These are phyloP conservation scores for Myzus persicae DNA, from an alignment of 1,140 invertebrate species.

Conservation along the genomic window DNA sequence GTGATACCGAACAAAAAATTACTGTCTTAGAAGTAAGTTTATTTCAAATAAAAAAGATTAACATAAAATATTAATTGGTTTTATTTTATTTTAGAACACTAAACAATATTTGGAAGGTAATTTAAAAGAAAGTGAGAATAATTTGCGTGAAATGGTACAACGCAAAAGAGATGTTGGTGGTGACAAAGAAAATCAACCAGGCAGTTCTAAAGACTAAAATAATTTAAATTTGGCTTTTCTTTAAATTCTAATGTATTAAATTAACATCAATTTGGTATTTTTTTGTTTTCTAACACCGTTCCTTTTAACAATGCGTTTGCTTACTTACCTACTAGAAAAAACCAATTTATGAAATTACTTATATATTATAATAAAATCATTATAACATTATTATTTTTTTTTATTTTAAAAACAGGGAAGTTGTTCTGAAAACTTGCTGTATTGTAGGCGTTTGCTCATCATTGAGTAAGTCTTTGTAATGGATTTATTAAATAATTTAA, in stretches of 20 bases:
- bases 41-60: neutral
- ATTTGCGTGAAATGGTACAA: constrained; percentile 83
- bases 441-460: neutral
- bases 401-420: neutral
- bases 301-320: neutral
- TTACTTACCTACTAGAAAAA: neutral
- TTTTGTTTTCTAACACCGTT: neutral
- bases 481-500: neutral
- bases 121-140: constrained; percentile 85
- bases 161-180: constrained; percentile 69
- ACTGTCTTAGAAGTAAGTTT: constrained; percentile 72
- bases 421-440: neutral
- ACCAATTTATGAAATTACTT: neutral
- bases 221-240: neutral
- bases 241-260: neutral
- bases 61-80: constrained; percentile 18
- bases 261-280: neutral
- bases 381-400: neutral
- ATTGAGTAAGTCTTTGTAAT: neutral
- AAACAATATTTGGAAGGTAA: constrained; percentile 80
- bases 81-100: constrained; percentile 68
- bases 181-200: constrained; percentile 50
- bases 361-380: neutral
- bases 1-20: constrained; percentile 74
- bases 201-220: constrained; percentile 46